Conservation (phyloP, 2,797 vertebrate species). For the Schizopygopsis pylzovi region DNA sequence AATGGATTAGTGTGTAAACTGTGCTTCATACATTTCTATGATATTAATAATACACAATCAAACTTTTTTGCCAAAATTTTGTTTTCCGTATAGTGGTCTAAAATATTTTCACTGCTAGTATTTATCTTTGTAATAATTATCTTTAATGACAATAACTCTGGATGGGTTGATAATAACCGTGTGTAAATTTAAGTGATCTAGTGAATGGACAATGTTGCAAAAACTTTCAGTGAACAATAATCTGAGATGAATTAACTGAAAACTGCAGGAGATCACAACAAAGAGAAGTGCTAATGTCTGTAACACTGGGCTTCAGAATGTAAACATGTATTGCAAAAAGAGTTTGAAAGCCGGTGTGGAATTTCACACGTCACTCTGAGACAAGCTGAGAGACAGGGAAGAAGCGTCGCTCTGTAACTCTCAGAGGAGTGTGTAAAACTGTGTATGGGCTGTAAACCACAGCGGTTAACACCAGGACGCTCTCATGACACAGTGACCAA, state of each 20-base stretch:
- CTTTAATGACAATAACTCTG: background rate
- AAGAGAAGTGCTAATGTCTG: conserved; percentile 6
- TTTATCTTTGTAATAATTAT: background rate
- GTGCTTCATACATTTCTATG: background rate
- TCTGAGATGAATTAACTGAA: background rate
- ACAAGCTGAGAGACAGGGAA: conserved; percentile 37
- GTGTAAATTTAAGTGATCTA: background rate
- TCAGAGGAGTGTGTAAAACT: conserved; percentile 23
- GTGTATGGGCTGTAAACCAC: conserved; percentile 19
- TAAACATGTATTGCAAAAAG: conserved; percentile 16
- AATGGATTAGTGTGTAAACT: background rate
- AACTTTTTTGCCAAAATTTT: background rate
- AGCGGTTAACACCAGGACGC: background rate
- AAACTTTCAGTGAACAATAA: background rate
- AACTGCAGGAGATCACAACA: conserved; percentile 4
- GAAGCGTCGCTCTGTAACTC: conserved; percentile 28
- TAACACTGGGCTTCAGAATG: conserved; percentile 17
- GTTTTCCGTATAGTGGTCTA: background rate
- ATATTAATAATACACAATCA: background rate
- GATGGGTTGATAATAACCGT: background rate
- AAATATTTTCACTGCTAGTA: background rate
- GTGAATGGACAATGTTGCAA: background rate
- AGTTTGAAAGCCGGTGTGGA: conserved; percentile 40
- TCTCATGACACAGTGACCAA: conserved; percentile 27
- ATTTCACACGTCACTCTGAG: conserved; percentile 44